phyloP scores from a whole-genome alignment of 2,888 invertebrate genomes.

The Noctua janthe region DNA sequence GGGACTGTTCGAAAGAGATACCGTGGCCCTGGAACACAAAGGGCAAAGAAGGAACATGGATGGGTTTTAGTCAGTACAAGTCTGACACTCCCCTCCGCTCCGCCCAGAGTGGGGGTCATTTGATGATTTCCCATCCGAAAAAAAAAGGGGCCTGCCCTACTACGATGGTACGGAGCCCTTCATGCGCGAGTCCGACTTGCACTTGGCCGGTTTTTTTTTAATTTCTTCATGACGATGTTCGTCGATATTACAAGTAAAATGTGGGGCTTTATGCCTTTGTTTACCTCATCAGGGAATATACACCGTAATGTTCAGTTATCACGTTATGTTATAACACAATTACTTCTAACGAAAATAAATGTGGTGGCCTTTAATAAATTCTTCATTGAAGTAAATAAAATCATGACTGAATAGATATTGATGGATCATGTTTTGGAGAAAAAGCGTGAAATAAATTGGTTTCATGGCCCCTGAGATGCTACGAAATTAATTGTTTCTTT shows the following conservation, averaged over 20 bases:
- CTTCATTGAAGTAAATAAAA: constrained; percentile 51
- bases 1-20: no score
- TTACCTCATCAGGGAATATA: constrained; percentile 4
- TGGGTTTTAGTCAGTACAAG: no score
- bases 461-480: constrained; percentile 48
- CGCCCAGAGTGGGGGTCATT: no score
- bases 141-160: no score
- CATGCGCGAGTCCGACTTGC: no score
- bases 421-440: constrained; percentile 59
- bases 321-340: constrained; percentile 7
- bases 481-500: constrained; percentile 52
- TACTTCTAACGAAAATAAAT: constrained; percentile 50
- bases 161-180: no score
- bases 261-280: background rate
- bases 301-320: background rate
- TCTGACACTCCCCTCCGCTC: no score
- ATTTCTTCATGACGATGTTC: background rate
- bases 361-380: constrained; percentile 42
- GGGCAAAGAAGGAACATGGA: no score
- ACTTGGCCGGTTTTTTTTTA: no score
- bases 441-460: constrained; percentile 58
- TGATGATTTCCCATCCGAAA: no score
- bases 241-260: background rate
- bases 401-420: constrained; percentile 57
- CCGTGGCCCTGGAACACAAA: no score